Percentiles rank a stretch among this genome's conserved stretches.
phyloP scores from a whole-genome alignment of 2,113 vertebrate species.

The Tychaedon coryphoeus region DNA sequence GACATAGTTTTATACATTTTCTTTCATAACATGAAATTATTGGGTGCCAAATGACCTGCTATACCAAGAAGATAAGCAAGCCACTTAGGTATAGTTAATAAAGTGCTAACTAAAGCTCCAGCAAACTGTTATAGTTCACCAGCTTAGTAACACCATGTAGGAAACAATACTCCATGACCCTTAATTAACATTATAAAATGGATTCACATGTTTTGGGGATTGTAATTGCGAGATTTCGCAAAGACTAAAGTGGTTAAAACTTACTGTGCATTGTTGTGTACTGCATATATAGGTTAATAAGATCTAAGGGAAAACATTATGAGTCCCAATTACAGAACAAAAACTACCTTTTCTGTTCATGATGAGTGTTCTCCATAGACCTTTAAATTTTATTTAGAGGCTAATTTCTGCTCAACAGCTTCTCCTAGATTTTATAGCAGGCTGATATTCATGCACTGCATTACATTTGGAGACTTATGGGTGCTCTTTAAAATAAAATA shows the following conservation, averaged over 20 bases:
- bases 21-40: conserved; percentile 5
- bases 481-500: not conserved
- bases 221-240: conserved; percentile 24
- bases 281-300: conserved; percentile 42
- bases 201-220: conserved; percentile 15
- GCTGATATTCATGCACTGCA: not conserved
- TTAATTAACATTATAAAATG: conserved; percentile 61
- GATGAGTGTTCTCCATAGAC: not conserved
- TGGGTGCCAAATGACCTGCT: conserved; percentile 28
- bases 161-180: conserved; percentile 12
- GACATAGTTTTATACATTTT: not conserved
- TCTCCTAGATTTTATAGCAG: not conserved
- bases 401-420: conserved; percentile 11
- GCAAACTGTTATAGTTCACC: not conserved
- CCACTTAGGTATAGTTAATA: conserved; percentile 25
- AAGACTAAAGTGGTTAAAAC: conserved; percentile 31
- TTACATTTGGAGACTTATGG: not conserved
- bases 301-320: conserved; percentile 40
- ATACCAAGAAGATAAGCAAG: conserved; percentile 50
- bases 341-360: conserved; percentile 29
- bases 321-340: conserved; percentile 31
- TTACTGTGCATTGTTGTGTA: not conserved
- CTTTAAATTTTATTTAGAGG: conserved; percentile 52
- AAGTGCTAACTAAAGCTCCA: not conserved
- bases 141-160: not conserved